Evolutionary conservation across 2,113 vertebrate genomes (phyloP).

Genomic region (Theropithecus gelada): DNA sequence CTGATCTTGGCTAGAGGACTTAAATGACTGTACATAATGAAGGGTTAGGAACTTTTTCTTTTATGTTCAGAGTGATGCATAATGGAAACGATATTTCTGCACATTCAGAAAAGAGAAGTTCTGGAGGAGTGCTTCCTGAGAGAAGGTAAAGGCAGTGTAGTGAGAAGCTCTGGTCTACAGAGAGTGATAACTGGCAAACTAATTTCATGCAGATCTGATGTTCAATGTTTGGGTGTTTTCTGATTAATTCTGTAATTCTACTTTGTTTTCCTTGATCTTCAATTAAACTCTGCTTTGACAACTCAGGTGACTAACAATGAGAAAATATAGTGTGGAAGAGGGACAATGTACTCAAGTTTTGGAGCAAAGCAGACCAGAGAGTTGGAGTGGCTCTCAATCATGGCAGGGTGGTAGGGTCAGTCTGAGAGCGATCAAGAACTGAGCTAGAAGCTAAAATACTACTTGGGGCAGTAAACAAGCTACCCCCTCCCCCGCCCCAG

Average conservation of each 20-base stretch:
- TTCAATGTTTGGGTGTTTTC: background rate
- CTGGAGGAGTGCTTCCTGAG: background rate
- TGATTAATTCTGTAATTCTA: background rate
- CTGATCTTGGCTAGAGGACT: background rate
- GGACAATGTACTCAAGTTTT: background rate
- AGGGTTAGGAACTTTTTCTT: background rate
- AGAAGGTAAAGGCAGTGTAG: background rate
- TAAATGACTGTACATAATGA: background rate
- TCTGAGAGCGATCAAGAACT: background rate
- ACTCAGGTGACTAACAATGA: background rate
- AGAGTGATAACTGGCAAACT: background rate
- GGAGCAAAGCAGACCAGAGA: background rate
- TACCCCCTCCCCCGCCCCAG: rapidly evolving
- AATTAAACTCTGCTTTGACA: background rate
- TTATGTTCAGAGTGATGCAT: background rate
- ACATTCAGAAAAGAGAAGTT: background rate
- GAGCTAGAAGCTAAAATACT: background rate
- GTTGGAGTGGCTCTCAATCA: background rate
- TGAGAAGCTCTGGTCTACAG: background rate
- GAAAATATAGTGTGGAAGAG: background rate
- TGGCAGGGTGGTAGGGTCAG: too few relatives aligned
- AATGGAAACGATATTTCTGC: background rate
- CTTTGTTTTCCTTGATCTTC: background rate
- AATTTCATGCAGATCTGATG: background rate
- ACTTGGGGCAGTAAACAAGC: background rate